Evolutionary conservation across 1,140 invertebrate species (phyloP).

Genomic region (Aplysia californica): DNA sequence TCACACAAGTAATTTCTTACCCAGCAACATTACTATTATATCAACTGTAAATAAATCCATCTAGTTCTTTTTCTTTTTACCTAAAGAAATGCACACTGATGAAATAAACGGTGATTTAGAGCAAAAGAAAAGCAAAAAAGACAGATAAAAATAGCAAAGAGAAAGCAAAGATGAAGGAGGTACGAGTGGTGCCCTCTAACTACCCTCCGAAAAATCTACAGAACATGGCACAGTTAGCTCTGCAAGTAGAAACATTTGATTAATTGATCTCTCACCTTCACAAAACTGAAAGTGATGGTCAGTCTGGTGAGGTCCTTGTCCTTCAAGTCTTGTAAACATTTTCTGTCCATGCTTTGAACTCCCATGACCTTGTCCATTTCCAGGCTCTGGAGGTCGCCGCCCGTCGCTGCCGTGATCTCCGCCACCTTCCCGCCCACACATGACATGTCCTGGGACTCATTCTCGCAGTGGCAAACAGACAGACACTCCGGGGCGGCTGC

Average conservation of each 20-base stretch:
- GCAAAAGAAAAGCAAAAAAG: no score
- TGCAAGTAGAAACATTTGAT: no score
- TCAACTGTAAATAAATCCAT: no score
- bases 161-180: background rate
- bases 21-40: no score
- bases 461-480: background rate
- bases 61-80: no score
- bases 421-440: background rate
- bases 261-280: constrained; percentile 10
- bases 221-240: no score
- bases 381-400: background rate
- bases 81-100: no score
- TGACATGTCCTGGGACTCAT: background rate
- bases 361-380: background rate
- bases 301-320: background rate
- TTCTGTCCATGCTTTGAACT: background rate
- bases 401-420: background rate
- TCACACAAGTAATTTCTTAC: no score
- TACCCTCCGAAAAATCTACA: no score
- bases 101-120: no score
- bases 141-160: no score
- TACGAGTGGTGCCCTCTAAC: no score
- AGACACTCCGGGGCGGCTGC: constrained; percentile 1
- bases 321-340: background rate
- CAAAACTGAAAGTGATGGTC: background rate